Evolutionary conservation across 2,888 invertebrate species (phyloP).

Genomic region (Diloba caeruleocephala): DNA sequence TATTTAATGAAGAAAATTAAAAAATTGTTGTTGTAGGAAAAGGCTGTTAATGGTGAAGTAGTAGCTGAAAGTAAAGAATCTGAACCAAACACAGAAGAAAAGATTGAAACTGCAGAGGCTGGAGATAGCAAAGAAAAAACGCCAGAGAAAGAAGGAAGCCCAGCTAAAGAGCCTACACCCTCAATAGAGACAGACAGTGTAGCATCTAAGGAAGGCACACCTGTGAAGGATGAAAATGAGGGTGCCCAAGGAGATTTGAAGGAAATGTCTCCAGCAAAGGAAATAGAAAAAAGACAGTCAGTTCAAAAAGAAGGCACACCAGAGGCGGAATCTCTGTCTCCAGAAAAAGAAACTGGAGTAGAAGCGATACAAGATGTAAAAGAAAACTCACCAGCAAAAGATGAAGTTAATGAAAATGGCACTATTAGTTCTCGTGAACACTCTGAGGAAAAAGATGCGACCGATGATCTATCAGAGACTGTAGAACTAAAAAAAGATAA

Average conservation of each 20-base stretch:
- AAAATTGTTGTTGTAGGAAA: constrained; percentile 61
- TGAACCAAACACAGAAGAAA: constrained; percentile 71
- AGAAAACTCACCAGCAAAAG: constrained; percentile 73
- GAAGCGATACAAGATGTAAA: constrained; percentile 69
- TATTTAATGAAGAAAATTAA: not conserved
- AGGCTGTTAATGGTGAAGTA: constrained; percentile 77
- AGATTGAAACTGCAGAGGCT: constrained; percentile 52
- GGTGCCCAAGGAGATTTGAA: constrained; percentile 51
- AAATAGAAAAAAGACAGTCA: constrained; percentile 68
- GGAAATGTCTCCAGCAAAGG: constrained; percentile 61
- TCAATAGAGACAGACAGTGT: constrained; percentile 53
- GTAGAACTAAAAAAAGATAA: constrained; percentile 74
- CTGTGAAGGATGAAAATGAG: constrained; percentile 59
- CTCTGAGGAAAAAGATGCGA: constrained; percentile 75
- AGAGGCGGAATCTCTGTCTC: constrained; percentile 59
- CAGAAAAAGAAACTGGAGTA: constrained; percentile 61
- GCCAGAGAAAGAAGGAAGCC: constrained; percentile 56
- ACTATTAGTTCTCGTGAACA: constrained; percentile 80
- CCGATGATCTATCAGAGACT: constrained; percentile 51
- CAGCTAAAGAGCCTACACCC: constrained; percentile 61
- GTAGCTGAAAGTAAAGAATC: constrained; percentile 61
- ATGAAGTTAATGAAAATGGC: constrained; percentile 80
- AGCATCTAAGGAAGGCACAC: constrained; percentile 62
- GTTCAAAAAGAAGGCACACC: constrained; percentile 63
- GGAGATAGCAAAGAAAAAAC: constrained; percentile 60